These are phyloP conservation scores for Platorchestia sp. DNA, from an alignment of 1,140 invertebrate species.

Conservation along the genomic window DNA sequence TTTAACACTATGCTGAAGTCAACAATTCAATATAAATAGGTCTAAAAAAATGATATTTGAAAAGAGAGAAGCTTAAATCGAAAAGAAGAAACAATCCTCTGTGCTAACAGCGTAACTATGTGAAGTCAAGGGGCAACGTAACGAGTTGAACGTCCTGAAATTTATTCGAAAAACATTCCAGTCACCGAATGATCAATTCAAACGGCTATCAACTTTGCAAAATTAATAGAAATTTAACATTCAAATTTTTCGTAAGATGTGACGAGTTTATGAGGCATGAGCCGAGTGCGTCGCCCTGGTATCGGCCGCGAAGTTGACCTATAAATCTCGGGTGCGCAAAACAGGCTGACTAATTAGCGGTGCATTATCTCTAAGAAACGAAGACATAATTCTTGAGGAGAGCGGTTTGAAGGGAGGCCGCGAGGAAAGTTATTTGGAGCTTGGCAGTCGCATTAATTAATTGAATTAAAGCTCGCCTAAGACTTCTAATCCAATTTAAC, in stretches of 20 bases:
- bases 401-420: conserved; percentile 14
- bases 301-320: not conserved
- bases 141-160: not conserved
- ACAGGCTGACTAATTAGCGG: conserved; percentile 30
- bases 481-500: conserved; percentile 41
- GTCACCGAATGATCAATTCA: not conserved
- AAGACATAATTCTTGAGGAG: conserved; percentile 40
- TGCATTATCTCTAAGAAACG: conserved; percentile 41
- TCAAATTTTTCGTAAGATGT: not conserved
- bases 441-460: conserved; percentile 29
- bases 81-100: not conserved
- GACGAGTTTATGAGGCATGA: not conserved
- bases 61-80: not conserved
- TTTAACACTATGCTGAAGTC: not conserved
- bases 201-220: not conserved
- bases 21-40: not conserved
- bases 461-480: conserved; percentile 27
- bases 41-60: not conserved
- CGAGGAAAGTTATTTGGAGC: conserved; percentile 40
- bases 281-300: not conserved
- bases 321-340: not conserved
- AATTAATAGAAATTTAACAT: not conserved
- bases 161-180: not conserved
- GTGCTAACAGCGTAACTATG: not conserved
- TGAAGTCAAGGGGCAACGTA: not conserved